Evolutionary conservation across 2,888 invertebrate genomes (phyloP), one percentile per base, ranked within the genome.

Genomic region (Lepidonotus clava): DNA sequence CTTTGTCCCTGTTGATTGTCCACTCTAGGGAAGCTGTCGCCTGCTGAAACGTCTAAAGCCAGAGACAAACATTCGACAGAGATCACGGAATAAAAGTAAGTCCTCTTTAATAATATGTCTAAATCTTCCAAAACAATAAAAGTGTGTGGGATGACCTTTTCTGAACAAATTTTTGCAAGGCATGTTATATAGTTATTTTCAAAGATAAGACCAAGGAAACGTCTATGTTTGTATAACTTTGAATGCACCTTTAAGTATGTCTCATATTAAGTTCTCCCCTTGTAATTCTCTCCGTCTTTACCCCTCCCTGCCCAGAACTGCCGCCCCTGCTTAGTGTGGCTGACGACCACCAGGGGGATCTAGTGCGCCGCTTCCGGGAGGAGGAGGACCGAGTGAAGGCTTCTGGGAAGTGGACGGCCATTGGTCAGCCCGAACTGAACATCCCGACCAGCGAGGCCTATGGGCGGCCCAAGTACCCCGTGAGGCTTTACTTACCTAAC

Each of bases 11-110:
- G n/a, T n/a, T n/a, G n/a, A n/a, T n/a, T n/a, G n/a, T 38, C 77
- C 1, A 0, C 80, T 87, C 0, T 87, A 92, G 92, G 92, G 91
- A 34, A 91, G 91, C 84, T 90, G 91, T 67, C 90, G 90, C 51
- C 87, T 92, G 11, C 83, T 91, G 34, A 91, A 91, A 36, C 87
- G 0, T 89, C 90, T 24, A 87, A 90, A 61, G 85, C 89, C 0
- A 89, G 83, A 36, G 90, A 87, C 84, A 80, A 28, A n/a, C n/a
- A n/a, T 61, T 71, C 36, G 32, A 86, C 40, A 28, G 38, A 36
- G 38, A 28, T 34, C 40, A 86, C 71, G 84, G 87, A 61, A 4
- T 11, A 61, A 61, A 61, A 11, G 61, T 61, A 61, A 61, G 61
- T 61, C 4, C 28, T 61, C n/a, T n/a, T n/a, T n/a, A n/a, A n/a